Conservation (phyloP, 2,113 vertebrate species). For the Hiodon alosoides region DNA sequence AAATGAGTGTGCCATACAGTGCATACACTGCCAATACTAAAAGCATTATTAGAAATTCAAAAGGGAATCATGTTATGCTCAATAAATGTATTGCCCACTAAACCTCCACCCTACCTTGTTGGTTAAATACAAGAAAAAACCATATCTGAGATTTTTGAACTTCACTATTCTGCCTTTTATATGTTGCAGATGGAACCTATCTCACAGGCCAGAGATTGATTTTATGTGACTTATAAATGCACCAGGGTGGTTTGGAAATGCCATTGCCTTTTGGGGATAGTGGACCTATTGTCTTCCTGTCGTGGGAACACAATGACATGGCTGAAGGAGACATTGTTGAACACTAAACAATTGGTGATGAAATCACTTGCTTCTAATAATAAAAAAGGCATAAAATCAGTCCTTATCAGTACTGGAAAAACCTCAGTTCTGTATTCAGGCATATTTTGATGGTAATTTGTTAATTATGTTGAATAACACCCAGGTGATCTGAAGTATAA, state of each 20-base stretch:
- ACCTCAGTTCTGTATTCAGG: too few species aligned
- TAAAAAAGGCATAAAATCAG: conserved; percentile 27
- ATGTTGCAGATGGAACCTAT: not conserved
- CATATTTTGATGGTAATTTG: too few species aligned
- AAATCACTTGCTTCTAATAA: conserved; percentile 41
- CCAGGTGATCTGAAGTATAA: too few species aligned
- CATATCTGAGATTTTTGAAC: not conserved
- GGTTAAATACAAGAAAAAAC: not conserved
- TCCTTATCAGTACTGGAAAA: too few species aligned
- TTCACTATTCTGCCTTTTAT: conserved; percentile 5
- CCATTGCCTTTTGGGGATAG: conserved; percentile 13
- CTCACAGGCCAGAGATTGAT: not conserved
- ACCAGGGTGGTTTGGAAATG: not conserved
- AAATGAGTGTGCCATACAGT: not conserved
- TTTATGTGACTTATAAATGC: not conserved
- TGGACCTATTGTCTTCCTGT: conserved; percentile 28
- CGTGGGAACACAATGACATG: conserved; percentile 21
- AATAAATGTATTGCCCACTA: not conserved
- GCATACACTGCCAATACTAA: not conserved
- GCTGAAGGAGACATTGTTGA: conserved; percentile 58
- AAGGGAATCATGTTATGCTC: not conserved
- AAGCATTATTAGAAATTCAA: too few species aligned
- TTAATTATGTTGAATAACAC: too few species aligned
- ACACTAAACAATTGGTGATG: conserved; percentile 49
- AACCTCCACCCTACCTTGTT: not conserved